phyloP scores from a whole-genome alignment of 2,888 invertebrate species.

The Saturnia pavonia region DNA sequence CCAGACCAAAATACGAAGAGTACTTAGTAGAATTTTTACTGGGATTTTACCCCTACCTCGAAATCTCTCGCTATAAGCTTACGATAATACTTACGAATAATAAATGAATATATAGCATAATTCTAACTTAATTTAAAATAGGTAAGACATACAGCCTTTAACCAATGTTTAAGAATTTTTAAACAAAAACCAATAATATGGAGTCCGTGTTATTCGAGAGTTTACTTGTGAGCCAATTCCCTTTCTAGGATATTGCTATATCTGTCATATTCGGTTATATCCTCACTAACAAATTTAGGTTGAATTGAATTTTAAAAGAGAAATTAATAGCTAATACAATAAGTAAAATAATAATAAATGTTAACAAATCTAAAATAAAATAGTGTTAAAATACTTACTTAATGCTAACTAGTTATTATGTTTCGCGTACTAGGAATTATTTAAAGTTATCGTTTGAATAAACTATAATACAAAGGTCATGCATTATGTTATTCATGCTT shows the following conservation, averaged over 20 bases:
- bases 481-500: conserved; percentile 50
- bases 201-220: background rate
- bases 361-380: background rate
- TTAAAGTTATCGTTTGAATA: background rate
- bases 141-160: no score
- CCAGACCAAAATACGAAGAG: no score
- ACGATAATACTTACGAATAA: background rate
- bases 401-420: background rate
- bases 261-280: background rate
- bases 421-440: background rate
- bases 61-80: no score
- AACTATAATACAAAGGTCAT: conserved; percentile 52
- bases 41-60: no score
- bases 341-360: background rate
- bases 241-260: background rate
- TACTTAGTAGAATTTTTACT: no score
- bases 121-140: no score
- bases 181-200: background rate
- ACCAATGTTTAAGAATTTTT: no score
- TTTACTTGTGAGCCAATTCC: background rate
- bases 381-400: background rate
- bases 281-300: background rate
- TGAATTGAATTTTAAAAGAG: background rate
- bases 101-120: background rate
- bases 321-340: background rate